phyloP scores from a whole-genome alignment of 30 jellyfish, hydroid and myxozoan species.

The Phacellophora camtschatica region DNA sequence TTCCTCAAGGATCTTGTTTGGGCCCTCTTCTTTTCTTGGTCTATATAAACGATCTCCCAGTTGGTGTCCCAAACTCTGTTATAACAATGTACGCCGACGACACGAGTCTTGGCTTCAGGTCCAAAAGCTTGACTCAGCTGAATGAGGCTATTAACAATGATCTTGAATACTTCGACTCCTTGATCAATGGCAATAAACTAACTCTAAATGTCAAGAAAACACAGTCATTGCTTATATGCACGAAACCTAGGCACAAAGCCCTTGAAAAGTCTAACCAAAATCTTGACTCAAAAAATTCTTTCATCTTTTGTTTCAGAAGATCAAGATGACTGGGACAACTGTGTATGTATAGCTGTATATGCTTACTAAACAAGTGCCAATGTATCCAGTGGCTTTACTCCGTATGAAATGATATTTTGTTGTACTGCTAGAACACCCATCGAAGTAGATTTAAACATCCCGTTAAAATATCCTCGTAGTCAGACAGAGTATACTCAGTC shows the following conservation, averaged over 20 bases:
- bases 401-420: slow-evolving; percentile 31
- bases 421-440: slow-evolving; percentile 1
- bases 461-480: neutral
- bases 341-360: slow-evolving; percentile 9
- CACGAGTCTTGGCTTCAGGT: too few relatives aligned
- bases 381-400: slow-evolving; percentile 25
- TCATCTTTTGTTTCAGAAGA: slow-evolving; percentile 14
- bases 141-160: too few relatives aligned
- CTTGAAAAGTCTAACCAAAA: neutral
- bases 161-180: neutral
- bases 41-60: too few relatives aligned
- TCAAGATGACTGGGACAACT: slow-evolving; percentile 26
- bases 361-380: slow-evolving; percentile 26
- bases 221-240: neutral
- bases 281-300: neutral
- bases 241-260: neutral
- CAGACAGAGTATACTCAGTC: slow-evolving; percentile 2
- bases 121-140: neutral
- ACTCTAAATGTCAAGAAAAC: slow-evolving; percentile 3
- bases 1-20: too few relatives aligned
- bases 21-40: too few relatives aligned
- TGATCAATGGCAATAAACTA: slow-evolving; percentile 5
- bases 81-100: too few relatives aligned
- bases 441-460: slow-evolving; percentile 18
- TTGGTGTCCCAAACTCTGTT: too few relatives aligned